Evolutionary conservation across 2,797 vertebrate genomes (phyloP).

Genomic region (Pteropus rufus): DNA sequence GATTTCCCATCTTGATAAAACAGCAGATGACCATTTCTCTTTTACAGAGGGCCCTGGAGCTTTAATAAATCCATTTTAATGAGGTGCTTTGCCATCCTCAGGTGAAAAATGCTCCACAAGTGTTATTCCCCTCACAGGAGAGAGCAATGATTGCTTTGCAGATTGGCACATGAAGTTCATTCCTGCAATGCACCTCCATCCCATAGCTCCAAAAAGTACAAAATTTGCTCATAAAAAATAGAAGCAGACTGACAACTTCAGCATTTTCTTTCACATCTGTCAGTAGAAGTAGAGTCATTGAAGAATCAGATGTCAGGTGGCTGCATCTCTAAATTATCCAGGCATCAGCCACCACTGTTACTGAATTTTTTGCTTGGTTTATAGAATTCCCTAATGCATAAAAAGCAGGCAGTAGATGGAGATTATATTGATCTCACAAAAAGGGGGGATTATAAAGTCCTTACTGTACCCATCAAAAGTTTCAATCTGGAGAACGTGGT

Average conservation of each 20-base stretch:
- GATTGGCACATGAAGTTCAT: conserved; percentile 68
- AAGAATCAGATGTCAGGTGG: conserved; percentile 66
- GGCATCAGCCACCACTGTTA: conserved; percentile 3
- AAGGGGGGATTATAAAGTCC: not conserved
- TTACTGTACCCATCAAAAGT: conserved; percentile 18
- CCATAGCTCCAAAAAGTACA: conserved; percentile 60
- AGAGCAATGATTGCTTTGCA: conserved; percentile 62
- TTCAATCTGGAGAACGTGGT: conserved; percentile 17
- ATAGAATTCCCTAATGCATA: conserved; percentile 19
- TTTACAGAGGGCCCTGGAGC: conserved; percentile 41
- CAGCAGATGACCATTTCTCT: conserved; percentile 63
- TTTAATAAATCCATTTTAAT: conserved; percentile 74
- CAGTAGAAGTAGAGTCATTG: conserved; percentile 58
- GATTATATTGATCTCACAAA: conserved; percentile 12
- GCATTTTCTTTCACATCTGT: conserved; percentile 71
- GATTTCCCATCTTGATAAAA: conserved; percentile 58
- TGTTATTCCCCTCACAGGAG: conserved; percentile 33
- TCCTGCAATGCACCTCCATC: conserved; percentile 37
- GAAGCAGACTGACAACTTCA: conserved; percentile 69
- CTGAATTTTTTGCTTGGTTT: conserved; percentile 12
- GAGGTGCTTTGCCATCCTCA: conserved; percentile 53
- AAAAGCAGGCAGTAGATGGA: conserved; percentile 4
- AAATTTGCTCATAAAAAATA: conserved; percentile 74
- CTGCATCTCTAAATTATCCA: conserved; percentile 61
- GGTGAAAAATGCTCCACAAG: conserved; percentile 62